Conservation (phyloP, 2,888 invertebrate species). For the Hedya salicella region DNA sequence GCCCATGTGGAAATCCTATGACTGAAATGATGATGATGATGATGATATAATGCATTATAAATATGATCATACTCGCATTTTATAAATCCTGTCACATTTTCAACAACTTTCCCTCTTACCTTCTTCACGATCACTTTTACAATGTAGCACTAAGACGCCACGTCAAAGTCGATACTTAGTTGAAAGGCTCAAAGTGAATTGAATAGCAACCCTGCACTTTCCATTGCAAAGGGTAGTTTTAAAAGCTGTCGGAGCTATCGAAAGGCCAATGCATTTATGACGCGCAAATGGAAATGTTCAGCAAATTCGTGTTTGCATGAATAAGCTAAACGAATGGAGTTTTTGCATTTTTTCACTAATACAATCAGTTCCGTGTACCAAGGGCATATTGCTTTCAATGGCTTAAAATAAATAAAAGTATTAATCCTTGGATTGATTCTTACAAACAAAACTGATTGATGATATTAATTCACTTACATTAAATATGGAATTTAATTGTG, state of each 20-base stretch:
- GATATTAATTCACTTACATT: too few relatives aligned
- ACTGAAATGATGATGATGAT: too few relatives aligned
- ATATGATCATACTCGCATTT: too few relatives aligned
- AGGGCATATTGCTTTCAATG: background rate
- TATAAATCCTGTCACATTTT: too few relatives aligned
- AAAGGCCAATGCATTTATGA: conserved; percentile 10
- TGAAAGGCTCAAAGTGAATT: conserved; percentile 9
- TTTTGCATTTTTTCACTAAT: background rate
- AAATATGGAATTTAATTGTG: too few relatives aligned
- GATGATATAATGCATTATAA: too few relatives aligned
- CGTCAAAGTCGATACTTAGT: conserved; percentile 1
- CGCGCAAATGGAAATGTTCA: conserved; percentile 2
- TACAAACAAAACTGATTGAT: too few relatives aligned
- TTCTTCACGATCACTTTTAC: too few relatives aligned
- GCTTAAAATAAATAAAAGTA: background rate
- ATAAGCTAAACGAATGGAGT: background rate
- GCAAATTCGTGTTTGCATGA: background rate
- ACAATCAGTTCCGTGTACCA: background rate
- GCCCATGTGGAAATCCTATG: too few relatives aligned
- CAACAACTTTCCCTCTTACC: too few relatives aligned
- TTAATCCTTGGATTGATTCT: background rate
- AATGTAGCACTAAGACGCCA: background rate
- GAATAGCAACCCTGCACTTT: background rate
- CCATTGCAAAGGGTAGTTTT: background rate
- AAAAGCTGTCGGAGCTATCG: conserved; percentile 5